Evolutionary conservation across 2,888 invertebrate species (phyloP), one percentile per base, ranked within the genome.

Genomic region (Notocelia uddmanniana): DNA sequence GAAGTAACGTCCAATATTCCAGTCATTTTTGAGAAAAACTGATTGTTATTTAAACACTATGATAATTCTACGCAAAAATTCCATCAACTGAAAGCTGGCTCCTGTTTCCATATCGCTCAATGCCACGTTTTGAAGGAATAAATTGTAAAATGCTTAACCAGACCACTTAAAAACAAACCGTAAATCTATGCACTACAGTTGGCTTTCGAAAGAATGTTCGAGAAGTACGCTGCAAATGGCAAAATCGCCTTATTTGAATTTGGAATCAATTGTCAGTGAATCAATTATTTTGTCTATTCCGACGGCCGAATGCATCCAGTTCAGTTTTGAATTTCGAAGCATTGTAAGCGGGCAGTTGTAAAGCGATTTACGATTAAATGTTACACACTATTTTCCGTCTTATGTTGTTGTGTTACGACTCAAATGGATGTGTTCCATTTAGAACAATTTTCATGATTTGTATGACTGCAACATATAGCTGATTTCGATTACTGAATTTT

Each of bases 211-310:
- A 15, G 64, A 41, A 13, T 23, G 15, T n/a, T n/a, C 10, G 8
- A 54, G 15, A 13, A 31, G 26, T 55, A 23, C 21, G 41, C 26
- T 62, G 55, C 48, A 68, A 72, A 71, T 60, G 15, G 71, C 34
- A 15, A 34, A 71, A 72, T 48, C 67, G 60, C 72, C 48, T 68
- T 69, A 69, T 48, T 68, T 19, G 72, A 60, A 72, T 72, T 54
- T 72, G 26, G 68, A 72, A 72, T 68, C 72, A 60, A 67, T 72
- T 72, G 67, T 62, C 62, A 68, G 55, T 68, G 72, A 72, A 72
- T 72, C 68, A 62, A 72, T 72, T 72, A 62, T 68, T 68, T 72
- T 62, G 72, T 68, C 67, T 62, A 62, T 57, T 62, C 19, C 72
- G 50, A 59, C 45, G 71, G 45, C 15, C 45, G 64, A 48, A 45